phyloP scores from a whole-genome alignment of 2,888 invertebrate species.

The Ceratothoa steindachneri region DNA sequence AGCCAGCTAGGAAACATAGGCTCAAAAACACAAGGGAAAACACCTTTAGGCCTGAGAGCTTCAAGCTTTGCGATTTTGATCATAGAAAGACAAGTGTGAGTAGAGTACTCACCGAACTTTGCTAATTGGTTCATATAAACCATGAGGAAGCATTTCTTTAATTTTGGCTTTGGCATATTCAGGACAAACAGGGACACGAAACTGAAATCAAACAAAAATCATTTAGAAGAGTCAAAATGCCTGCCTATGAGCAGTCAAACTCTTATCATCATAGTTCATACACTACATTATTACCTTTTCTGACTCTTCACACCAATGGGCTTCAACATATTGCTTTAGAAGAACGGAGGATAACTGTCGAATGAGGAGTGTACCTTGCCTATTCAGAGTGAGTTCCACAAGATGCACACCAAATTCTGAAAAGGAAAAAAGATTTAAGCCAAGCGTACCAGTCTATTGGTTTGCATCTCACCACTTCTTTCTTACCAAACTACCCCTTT shows the following conservation, averaged over 20 bases:
- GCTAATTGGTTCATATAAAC: constrained; percentile 64
- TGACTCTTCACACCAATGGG: constrained; percentile 62
- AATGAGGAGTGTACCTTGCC: constrained; percentile 60
- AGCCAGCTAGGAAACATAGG: no score
- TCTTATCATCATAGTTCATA: no score
- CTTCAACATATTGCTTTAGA: constrained; percentile 67
- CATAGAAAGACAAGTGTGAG: no score
- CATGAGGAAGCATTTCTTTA: constrained; percentile 63
- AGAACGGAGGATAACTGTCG: constrained; percentile 68
- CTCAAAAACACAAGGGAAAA: no score
- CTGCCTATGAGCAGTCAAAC: no score
- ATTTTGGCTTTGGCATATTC: constrained; percentile 62
- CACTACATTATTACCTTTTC: constrained; percentile 55
- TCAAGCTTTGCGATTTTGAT: no score
- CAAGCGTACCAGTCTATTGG: no score
- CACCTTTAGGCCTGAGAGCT: no score
- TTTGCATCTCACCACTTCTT: no score
- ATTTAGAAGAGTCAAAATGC: no score
- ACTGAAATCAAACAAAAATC: constrained; percentile 51
- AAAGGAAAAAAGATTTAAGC: neutral
- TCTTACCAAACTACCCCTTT: no score
- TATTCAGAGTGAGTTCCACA: constrained; percentile 65
- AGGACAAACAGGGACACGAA: constrained; percentile 58
- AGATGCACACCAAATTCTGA: constrained; percentile 62
- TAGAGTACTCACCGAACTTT: constrained; percentile 55